Conservation (phyloP, 1,140 invertebrate species). For the Zaprionus gabonicus region DNA sequence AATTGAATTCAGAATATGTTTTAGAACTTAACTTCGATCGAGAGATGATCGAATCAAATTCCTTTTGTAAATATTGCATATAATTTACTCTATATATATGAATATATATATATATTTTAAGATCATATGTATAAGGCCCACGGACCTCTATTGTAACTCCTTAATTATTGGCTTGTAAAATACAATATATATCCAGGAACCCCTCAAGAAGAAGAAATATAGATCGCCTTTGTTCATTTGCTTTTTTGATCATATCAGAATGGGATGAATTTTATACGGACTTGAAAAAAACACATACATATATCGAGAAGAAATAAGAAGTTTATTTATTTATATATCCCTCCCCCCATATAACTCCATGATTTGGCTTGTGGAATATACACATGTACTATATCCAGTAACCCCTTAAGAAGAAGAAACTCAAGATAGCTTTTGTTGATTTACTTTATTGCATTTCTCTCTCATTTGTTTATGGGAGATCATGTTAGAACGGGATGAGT, state of each 20-base stretch:
- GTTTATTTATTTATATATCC: no score
- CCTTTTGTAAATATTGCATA: constrained; percentile 21
- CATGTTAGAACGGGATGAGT: constrained; percentile 8
- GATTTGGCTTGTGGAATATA: not conserved
- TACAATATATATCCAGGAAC: no score
- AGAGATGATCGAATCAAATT: not conserved
- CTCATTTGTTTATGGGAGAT: constrained; percentile 23
- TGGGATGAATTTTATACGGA: no score
- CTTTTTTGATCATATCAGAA: not conserved
- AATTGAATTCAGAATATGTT: constrained; percentile 39
- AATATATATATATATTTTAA: constrained; percentile 19
- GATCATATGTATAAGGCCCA: not conserved
- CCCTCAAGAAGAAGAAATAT: no score
- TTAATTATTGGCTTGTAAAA: not conserved
- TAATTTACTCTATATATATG: constrained; percentile 4
- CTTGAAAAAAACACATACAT: no score
- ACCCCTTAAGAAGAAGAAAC: not conserved
- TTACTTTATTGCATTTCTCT: constrained; percentile 29
- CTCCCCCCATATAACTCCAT: not conserved
- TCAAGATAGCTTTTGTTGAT: not conserved
- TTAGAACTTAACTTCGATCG: not conserved
- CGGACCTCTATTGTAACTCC: not conserved
- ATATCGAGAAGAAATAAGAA: no score
- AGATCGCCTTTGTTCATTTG: not conserved
- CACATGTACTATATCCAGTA: constrained; percentile 2